These are phyloP conservation scores for Polypedilum vanderplanki DNA, from an alignment of 1,140 invertebrate species.

Conservation along the genomic window DNA sequence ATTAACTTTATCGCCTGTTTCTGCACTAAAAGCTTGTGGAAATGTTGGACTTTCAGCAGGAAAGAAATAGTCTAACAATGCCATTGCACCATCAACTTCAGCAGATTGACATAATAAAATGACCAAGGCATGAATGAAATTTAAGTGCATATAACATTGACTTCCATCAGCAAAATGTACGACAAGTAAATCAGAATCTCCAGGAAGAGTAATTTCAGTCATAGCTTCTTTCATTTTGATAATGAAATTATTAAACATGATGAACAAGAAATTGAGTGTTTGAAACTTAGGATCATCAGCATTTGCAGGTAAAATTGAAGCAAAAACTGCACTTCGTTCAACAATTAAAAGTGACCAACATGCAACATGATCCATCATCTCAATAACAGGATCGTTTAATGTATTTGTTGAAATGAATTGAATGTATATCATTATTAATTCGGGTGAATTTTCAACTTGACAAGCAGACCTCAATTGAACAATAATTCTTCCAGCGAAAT, in stretches of 20 bases:
- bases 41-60: conserved; percentile 51
- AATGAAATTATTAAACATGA: conserved; percentile 44
- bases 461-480: conserved; percentile 71
- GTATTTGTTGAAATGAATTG: conserved; percentile 74
- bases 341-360: conserved; percentile 89
- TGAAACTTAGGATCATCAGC: conserved; percentile 53
- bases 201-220: conserved; percentile 59
- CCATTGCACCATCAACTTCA: conserved; percentile 33
- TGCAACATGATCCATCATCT: conserved; percentile 55
- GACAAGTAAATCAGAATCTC: conserved; percentile 62
- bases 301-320: conserved; percentile 63
- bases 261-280: conserved; percentile 52
- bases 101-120: conserved; percentile 66
- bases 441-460: conserved; percentile 82
- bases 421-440: conserved; percentile 81
- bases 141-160: conserved; percentile 74
- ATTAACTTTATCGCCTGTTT: conserved; percentile 77
- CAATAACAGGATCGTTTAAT: conserved; percentile 54
- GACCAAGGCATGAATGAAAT: conserved; percentile 91
- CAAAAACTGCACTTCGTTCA: conserved; percentile 82
- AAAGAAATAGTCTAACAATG: conserved; percentile 66
- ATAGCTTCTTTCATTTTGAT: conserved; percentile 52
- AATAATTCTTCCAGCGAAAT: conserved; percentile 59
- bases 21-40: conserved; percentile 73
- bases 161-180: conserved; percentile 81